Base-by-base conservation (phyloP, 2,797 vertebrate species). In the Ctenopoma kingsleyae region DNA sequence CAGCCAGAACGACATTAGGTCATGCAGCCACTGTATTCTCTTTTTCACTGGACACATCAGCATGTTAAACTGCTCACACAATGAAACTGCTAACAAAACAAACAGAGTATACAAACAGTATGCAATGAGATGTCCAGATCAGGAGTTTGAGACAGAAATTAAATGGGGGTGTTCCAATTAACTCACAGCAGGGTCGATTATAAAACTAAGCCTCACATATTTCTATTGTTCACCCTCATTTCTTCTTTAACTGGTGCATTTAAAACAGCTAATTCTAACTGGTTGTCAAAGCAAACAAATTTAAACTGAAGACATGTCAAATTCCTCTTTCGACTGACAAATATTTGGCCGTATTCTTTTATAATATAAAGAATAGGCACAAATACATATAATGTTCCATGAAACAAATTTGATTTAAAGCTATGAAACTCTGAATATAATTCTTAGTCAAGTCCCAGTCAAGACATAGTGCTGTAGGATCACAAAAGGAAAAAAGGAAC, bases 1-100 rank as follows among this genome's bases (percentile, higher is more conserved):
- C 17, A 51, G 65, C 75, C 73, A 81, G 77, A 63, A 32, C 50
- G 27, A 13, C 19, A 38, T 59, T 30, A 61, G 60, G 49, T 67
- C 62, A 74, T 40, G 17, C 22, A 51, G 19, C 19, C 17, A 27
- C 43, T 51, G 63, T 69, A 65, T 70, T 71, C 46, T 50, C 54
- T 46, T 58, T 51, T 60, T 73, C 72, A 57, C 41, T 65, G 25
- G 55, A 68, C 71, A 67, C 6, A 54, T 47, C 6, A 20, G 8
- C 8, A 1, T 64, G 38, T 30, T 41, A 38, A 12, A 1, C 40
- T 8, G 50, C 62, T 72, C 46, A 47, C 5, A 6, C 20, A 23
- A 25, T 12, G 59, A 63, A 60, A 52, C 30, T 44, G 52, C 67
- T 50, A 22, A 58, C 5, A 25, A 50, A 12, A 71, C 13, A 75